Evolutionary conservation across 2,797 vertebrate species (phyloP).

Genomic region (Hoplostethus atlanticus): DNA sequence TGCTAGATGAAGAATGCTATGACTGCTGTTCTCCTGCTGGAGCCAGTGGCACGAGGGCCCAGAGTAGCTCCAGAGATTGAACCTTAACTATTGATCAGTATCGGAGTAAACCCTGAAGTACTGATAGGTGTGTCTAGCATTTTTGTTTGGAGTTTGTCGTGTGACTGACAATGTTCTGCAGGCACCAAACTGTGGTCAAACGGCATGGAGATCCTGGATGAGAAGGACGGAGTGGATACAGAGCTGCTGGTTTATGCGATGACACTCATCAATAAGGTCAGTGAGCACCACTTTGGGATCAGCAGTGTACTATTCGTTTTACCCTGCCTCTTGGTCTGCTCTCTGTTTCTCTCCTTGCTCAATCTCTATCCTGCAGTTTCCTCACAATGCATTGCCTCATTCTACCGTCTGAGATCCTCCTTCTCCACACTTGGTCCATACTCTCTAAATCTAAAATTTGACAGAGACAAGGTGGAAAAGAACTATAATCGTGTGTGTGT

Average conservation of each 20-base stretch:
- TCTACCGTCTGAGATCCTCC: not conserved
- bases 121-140: not conserved
- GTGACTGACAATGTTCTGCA: slow-evolving; percentile 60
- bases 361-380: not conserved
- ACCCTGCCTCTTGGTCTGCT: not conserved
- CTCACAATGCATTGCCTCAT: not conserved
- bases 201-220: slow-evolving; percentile 95
- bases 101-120: not conserved
- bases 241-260: slow-evolving; percentile 95
- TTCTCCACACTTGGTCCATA: not conserved
- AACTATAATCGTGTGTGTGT: not conserved
- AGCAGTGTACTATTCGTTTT: not conserved
- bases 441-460: slow-evolving; percentile 15
- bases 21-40: slow-evolving; percentile 2
- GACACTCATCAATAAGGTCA: slow-evolving; percentile 98
- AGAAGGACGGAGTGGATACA: slow-evolving; percentile 96
- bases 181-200: slow-evolving; percentile 93
- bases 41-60: slow-evolving; percentile 8
- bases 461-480: not conserved
- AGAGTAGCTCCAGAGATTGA: not conserved
- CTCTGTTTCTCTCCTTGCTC: not conserved
- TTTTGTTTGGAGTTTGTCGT: slow-evolving; percentile 5
- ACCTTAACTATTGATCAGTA: not conserved
- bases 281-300: not conserved
- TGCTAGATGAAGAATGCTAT: not conserved